These are phyloP conservation scores for Thelaira solivaga DNA, from an alignment of 2,888 invertebrate species.

Conservation along the genomic window DNA sequence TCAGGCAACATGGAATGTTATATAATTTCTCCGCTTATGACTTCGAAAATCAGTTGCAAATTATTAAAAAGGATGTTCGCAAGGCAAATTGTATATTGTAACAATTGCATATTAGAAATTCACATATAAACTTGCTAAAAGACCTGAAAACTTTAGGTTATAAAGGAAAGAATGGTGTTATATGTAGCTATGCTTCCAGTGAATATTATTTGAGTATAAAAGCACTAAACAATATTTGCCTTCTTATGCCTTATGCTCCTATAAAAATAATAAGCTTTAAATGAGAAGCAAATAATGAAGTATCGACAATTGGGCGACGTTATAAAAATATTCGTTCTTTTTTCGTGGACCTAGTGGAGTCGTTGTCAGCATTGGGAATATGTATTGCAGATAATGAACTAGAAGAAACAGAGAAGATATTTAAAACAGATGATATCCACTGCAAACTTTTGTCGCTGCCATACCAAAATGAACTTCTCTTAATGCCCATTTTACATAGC, in stretches of 20 bases:
- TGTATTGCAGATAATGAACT: conserved; percentile 26
- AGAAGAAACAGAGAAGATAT: conserved; percentile 7
- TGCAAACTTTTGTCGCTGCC: conserved; percentile 37
- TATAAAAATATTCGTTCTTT: conserved; percentile 27
- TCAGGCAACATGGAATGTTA: conserved; percentile 41
- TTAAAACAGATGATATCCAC: conserved; percentile 10
- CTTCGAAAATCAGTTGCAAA: conserved; percentile 58
- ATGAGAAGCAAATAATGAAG: conserved; percentile 22
- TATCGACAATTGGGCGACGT: conserved; percentile 1
- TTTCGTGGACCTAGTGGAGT: conserved; percentile 19
- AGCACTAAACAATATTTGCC: conserved; percentile 35
- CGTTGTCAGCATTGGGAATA: conserved; percentile 31
- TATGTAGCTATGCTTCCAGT: conserved; percentile 15
- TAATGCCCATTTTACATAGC: conserved; percentile 40
- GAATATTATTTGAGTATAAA: conserved; percentile 24
- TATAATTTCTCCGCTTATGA: conserved; percentile 52
- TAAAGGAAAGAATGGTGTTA: conserved; percentile 23
- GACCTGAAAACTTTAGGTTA: conserved; percentile 14
- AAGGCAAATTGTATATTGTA: conserved; percentile 23
- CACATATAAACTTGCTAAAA: not conserved
- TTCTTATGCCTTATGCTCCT: conserved; percentile 14
- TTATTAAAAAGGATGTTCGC: conserved; percentile 50
- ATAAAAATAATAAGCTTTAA: conserved; percentile 26
- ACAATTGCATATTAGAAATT: conserved; percentile 28
- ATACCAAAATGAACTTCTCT: conserved; percentile 31